Conservation (phyloP, 2,888 invertebrate genomes). For the Leptinotarsa tumamoca region DNA sequence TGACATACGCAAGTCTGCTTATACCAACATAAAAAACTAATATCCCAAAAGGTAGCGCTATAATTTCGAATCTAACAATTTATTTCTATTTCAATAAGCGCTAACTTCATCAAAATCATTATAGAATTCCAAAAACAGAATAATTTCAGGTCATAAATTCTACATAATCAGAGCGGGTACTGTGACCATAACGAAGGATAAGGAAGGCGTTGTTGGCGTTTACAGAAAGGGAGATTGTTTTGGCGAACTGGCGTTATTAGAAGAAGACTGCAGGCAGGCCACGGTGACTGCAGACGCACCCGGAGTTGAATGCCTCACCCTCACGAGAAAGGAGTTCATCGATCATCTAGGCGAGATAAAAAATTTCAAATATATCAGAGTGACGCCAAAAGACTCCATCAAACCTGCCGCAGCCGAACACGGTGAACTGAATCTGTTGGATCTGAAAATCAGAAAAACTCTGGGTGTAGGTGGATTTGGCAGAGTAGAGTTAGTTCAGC, state of each 20-base stretch:
- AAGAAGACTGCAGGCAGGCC: slow-evolving; percentile 87
- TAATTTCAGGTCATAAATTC: slow-evolving; percentile 78
- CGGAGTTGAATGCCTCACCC: slow-evolving; percentile 86
- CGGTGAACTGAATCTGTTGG: slow-evolving; percentile 77
- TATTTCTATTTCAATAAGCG: too few species aligned
- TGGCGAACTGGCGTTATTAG: slow-evolving; percentile 88
- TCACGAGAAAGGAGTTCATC: slow-evolving; percentile 84
- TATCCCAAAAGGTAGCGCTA: too few species aligned
- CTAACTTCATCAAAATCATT: too few species aligned
- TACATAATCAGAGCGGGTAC: slow-evolving; percentile 89
- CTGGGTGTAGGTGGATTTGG: slow-evolving; percentile 86
- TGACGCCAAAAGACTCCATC: slow-evolving; percentile 44
- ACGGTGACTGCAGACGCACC: slow-evolving; percentile 89
- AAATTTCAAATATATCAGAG: slow-evolving; percentile 67
- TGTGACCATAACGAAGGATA: slow-evolving; percentile 79
- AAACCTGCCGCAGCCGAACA: slow-evolving; percentile 67
- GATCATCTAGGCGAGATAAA: slow-evolving; percentile 86
- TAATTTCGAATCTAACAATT: too few species aligned
- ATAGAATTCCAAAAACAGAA: too few species aligned
- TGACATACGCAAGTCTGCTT: too few species aligned
- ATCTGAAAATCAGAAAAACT: slow-evolving; percentile 85
- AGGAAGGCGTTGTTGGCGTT: slow-evolving; percentile 72
- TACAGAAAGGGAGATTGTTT: slow-evolving; percentile 86
- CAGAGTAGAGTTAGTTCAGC: slow-evolving; percentile 64
- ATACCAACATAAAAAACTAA: too few species aligned